Evolutionary conservation across 1,140 invertebrate genomes (phyloP), one percentile per base, ranked within the genome.

Genomic region (Plutomurus gul): DNA sequence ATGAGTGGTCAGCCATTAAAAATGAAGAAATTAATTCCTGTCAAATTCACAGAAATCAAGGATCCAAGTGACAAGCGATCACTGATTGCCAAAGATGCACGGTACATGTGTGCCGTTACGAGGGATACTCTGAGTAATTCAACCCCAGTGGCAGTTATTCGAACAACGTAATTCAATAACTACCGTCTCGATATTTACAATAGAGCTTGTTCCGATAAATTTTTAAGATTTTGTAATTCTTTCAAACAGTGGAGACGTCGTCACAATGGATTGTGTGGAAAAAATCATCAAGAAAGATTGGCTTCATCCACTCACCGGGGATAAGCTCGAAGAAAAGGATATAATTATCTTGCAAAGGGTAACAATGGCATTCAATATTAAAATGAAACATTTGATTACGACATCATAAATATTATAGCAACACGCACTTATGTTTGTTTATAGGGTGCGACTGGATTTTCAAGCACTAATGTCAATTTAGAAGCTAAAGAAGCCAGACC

Each of bases 61-160:
- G 94, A 95, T 87, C 92, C 92, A 0, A 78, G 82, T 47, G 93
- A 95, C 82, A 94, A 92, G 79, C 92, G 93, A 80, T 92, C 93
- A 1, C 86, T 95, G 1, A 94, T 95, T 82, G 90, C 92, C 30
- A 94, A 93, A 86, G 90, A 96, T 86, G 94, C 95, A 65, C 89
- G 96, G 85, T 99, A 98, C 86, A 97, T 97, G 91, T 99, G 98
- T 88, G 94, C 98, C 5, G 93, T 99, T 0, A 99, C 97, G 30
- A 94, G 96, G 87, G 98, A 99, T 88, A 91, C 98, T 72, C 87
- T 99, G 11, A 93, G 94, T 80, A 99, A 99, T 89, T 95, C 95
- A 20, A 92, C 96, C 4, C 95, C 96, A 7, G 96, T 94, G 87
- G 96, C 94, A 77, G 93, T 99, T 60, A 90, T 99, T 25, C 92